Evolutionary conservation across 2,113 vertebrate genomes (phyloP), one percentile per base, ranked within the genome.

Genomic region (Alaudala cheleensis): DNA sequence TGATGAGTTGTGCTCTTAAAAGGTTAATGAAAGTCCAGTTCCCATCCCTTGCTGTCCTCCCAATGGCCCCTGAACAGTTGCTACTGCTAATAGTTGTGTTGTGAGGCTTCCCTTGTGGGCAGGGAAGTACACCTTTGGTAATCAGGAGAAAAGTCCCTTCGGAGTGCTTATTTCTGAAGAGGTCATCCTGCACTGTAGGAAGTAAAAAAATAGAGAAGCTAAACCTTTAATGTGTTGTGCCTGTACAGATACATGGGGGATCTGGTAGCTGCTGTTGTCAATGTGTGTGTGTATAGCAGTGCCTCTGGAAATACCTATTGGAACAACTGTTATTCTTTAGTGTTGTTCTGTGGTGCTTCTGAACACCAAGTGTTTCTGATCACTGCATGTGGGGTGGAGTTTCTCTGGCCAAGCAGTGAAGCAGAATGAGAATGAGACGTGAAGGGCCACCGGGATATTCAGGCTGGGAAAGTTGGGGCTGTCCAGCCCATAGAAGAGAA

Each of bases 151-250:
- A 82, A 37, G 58, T 91, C 84, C 50, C 93, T 73, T 62, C 47
- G 71, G 93, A 91, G 57, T 50, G 66, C 42, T 85, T 76, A 42
- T 67, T 94, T 89, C 66, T 88, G 78, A 95, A 77, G 89, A 90
- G 66, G 50, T 72, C 53, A 20, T 87, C 86, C 57, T 82, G 23
- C 24, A 44, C 26, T 28, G 23, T 31, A 69, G 66, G 57, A 85
- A 61, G 33, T 69, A 80, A 94, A 86, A 71, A 87, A 87, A 72
- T 17, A 65, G 57, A 61, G 42, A 58, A 88, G 62, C 65, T 73
- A 83, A 87, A 73, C 93, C 54, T 88, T 80, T 78, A 66, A 39
- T 22, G 5, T 20, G 24, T 57, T 76, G 66, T 12, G 29, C 45
- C n/a, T 80, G 50, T 76, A 33, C 37, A 81, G 81, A 60, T 49